These are phyloP conservation scores for Amblyopsis hoosieri DNA, from an alignment of 2,797 vertebrate genomes.

Conservation along the genomic window DNA sequence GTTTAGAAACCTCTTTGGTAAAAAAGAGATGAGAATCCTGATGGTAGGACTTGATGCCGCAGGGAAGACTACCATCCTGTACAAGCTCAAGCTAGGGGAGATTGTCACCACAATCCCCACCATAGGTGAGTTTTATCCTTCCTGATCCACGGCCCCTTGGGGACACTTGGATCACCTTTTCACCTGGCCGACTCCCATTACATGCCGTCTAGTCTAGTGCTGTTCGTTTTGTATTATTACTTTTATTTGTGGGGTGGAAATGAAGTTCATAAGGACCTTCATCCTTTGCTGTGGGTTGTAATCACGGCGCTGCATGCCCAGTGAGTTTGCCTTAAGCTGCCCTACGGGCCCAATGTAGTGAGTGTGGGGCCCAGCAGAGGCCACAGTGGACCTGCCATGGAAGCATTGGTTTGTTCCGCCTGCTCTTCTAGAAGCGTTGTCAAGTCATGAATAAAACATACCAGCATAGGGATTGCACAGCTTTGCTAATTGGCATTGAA, in stretches of 20 bases:
- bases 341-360: slow-evolving; percentile 24
- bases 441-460: no score
- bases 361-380: slow-evolving; percentile 2
- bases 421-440: background rate
- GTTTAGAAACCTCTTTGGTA: slow-evolving; percentile 77
- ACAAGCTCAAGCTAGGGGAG: slow-evolving; percentile 86
- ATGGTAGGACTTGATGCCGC: slow-evolving; percentile 87
- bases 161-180: background rate
- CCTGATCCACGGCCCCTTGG: background rate
- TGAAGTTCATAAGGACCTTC: background rate
- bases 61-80: slow-evolving; percentile 86
- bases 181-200: background rate
- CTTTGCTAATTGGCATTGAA: no score
- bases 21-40: slow-evolving; percentile 88
- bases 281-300: slow-evolving; percentile 4
- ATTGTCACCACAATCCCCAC: slow-evolving; percentile 86
- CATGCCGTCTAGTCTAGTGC: background rate
- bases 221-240: no score
- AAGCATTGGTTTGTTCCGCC: background rate
- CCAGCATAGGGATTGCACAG: no score
- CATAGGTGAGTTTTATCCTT: slow-evolving; percentile 70
- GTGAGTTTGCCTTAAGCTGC: slow-evolving; percentile 2
- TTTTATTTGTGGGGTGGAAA: slow-evolving; percentile 4
- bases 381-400: background rate
- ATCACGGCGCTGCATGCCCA: slow-evolving; percentile 6